Evolutionary conservation across 2,888 invertebrate genomes (phyloP).

Genomic region (Lasiommata megera): DNA sequence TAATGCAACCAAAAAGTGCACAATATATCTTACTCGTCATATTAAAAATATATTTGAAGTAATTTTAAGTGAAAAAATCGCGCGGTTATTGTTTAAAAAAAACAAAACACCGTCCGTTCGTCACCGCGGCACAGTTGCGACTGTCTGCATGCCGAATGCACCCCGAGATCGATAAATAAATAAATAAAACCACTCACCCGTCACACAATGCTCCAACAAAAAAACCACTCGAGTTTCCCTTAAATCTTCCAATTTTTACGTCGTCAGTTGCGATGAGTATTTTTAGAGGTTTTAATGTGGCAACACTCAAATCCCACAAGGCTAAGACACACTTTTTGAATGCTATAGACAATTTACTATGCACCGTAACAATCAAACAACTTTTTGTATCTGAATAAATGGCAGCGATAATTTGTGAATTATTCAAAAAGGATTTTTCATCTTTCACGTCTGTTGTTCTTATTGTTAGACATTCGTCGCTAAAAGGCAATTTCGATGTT

Average conservation of each 20-base stretch:
- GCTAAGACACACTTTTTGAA: slow-evolving; percentile 52
- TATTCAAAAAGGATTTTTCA: slow-evolving; percentile 45
- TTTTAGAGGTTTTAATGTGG: slow-evolving; percentile 56
- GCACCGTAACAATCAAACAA: slow-evolving; percentile 60
- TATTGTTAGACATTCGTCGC: slow-evolving; percentile 56
- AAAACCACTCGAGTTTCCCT: slow-evolving; percentile 58
- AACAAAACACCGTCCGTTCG: too few relatives aligned
- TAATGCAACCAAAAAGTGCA: too few relatives aligned
- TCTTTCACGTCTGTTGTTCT: slow-evolving; percentile 40
- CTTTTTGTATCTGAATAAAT: slow-evolving; percentile 56
- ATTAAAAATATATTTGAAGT: too few relatives aligned
- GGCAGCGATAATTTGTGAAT: slow-evolving; percentile 48
- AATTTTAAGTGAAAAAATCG: too few relatives aligned
- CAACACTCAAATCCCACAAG: slow-evolving; percentile 66
- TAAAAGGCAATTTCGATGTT: slow-evolving; percentile 56
- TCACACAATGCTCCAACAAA: slow-evolving; percentile 66
- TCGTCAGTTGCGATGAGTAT: slow-evolving; percentile 59
- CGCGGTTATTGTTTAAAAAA: too few relatives aligned
- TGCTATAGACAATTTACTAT: slow-evolving; percentile 41
- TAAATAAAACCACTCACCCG: slow-evolving; percentile 48
- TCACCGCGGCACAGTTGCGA: too few relatives aligned
- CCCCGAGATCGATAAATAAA: too few relatives aligned
- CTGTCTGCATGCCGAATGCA: too few relatives aligned
- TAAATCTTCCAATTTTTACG: slow-evolving; percentile 52
- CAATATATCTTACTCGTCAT: too few relatives aligned